Evolutionary conservation across 2,888 invertebrate species (phyloP), one percentile per base, ranked within the genome.

Genomic region (Sinotaia quadrata): DNA sequence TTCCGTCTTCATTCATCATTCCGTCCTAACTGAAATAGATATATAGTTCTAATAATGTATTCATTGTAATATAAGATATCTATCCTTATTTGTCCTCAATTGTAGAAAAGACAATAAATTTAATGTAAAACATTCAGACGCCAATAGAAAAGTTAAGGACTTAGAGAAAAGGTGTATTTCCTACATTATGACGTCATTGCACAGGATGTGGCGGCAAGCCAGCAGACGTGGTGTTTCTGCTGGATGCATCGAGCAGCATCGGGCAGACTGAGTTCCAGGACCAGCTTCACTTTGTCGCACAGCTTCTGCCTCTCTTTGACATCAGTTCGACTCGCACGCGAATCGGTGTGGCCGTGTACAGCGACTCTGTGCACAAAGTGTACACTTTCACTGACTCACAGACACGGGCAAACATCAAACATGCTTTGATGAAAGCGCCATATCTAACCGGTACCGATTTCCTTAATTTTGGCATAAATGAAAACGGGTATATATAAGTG

Each of bases 161-260:
- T n/a, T n/a, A n/a, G n/a, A n/a, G n/a, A n/a, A n/a, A n/a, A n/a
- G n/a, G n/a, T n/a, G n/a, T n/a, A n/a, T n/a, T n/a, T n/a, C n/a
- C n/a, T n/a, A 51, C 2, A 24, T 2, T 8, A 10, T 54, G 18
- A 2, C 10, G 18, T 33, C 15, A 33, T 8, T 18, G 27, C 44
- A 5, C 59, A 73, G 72, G 51, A 18, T 75, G 72, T 21, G 57
- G 56, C 21, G 67, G 59, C n/a, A 72, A 67, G 7, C 62, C 59
- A 10, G 70, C 67, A 0, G 75, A 75, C 18, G 57, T 75, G 18
- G 65, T 70, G 44, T 76, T 78, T 56, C 49, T 76, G 10, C 56
- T 78, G 56, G 78, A 77, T 56, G 67, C 71, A 31, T 76, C 75
- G 10, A 63, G 54, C 54, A 71, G 71, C 34, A 71, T 71, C 27